Conservation (phyloP, 2,113 vertebrate genomes). For the Dasyurus viverrinus region DNA sequence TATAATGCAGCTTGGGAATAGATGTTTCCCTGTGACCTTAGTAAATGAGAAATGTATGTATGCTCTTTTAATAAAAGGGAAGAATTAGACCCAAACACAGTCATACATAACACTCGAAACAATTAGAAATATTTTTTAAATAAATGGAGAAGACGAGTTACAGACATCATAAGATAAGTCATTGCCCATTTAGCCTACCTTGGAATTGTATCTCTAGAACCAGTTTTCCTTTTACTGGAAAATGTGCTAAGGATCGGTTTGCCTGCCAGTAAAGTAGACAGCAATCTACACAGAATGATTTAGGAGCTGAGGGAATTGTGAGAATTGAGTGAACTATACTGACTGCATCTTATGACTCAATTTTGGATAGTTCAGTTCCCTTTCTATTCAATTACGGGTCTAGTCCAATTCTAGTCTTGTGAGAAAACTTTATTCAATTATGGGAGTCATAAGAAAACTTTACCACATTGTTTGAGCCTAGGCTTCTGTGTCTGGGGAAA, state of each 20-base stretch:
- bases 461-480: neutral
- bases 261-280: neutral
- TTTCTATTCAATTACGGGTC: neutral
- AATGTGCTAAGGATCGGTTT: neutral
- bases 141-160: neutral
- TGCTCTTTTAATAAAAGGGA: neutral
- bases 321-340: neutral
- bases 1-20: neutral
- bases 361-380: neutral
- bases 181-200: neutral
- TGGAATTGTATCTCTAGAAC: neutral
- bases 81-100: neutral
- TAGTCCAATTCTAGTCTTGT: neutral
- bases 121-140: neutral
- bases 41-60: neutral
- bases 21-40: conserved; percentile 18
- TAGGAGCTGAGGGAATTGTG: neutral
- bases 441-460: neutral
- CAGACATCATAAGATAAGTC: neutral
- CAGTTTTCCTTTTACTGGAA: neutral
- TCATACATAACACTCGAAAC: neutral
- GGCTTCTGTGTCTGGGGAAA: neutral
- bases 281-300: neutral
- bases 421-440: neutral
- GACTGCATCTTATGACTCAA: neutral